These are phyloP conservation scores for Mamestra brassicae DNA, from an alignment of 2,888 invertebrate genomes.

Conservation along the genomic window DNA sequence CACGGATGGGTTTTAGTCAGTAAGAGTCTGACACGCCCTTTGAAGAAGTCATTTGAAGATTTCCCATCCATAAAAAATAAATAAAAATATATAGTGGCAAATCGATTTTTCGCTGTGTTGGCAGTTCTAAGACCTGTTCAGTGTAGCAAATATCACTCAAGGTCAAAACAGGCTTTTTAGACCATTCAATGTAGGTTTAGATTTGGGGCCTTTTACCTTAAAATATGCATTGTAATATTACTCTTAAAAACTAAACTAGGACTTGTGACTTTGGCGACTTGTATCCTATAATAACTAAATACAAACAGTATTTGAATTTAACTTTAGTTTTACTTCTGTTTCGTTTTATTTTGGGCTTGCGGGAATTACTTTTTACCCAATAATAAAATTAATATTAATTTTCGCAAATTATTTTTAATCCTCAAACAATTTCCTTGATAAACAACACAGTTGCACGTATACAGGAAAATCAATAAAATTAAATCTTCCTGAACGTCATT, in stretches of 20 bases:
- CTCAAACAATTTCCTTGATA: not conserved
- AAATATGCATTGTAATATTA: not conserved
- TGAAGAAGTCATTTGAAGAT: too few species aligned
- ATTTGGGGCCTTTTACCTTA: not conserved
- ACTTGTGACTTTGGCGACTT: not conserved
- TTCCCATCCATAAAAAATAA: too few species aligned
- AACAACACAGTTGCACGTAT: not conserved
- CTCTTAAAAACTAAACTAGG: not conserved
- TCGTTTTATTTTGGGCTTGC: not conserved
- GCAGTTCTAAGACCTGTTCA: too few species aligned
- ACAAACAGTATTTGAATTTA: not conserved
- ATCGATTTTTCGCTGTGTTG: too few species aligned
- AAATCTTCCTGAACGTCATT: conserved; percentile 28
- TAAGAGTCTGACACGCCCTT: too few species aligned
- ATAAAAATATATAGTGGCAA: too few species aligned
- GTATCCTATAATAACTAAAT: not conserved
- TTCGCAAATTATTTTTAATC: not conserved
- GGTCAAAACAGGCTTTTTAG: not conserved
- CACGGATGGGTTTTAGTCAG: too few species aligned
- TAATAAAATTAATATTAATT: not conserved
- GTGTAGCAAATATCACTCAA: too few species aligned
- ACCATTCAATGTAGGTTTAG: not conserved
- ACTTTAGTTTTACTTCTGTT: not conserved
- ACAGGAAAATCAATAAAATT: conserved; percentile 20
- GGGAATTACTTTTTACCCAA: not conserved